Base-by-base conservation (phyloP, 2,888 invertebrate genomes). In the Pomacea canaliculata region DNA sequence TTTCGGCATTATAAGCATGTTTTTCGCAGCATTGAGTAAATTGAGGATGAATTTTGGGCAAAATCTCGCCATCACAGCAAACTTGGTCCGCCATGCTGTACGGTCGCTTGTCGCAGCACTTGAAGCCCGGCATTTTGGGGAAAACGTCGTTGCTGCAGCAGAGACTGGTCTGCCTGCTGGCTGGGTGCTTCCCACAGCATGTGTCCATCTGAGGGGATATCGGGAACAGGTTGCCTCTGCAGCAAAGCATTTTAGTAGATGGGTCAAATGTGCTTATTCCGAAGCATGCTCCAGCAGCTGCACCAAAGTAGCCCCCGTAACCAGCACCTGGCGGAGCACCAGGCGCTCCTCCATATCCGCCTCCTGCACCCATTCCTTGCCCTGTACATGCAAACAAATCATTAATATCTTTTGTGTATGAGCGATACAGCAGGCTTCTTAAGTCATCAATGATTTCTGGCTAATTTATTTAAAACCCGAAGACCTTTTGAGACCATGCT, bases 271-370 rank as follows among this genome's bases (percentile, higher is more conserved):
- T 13, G 27, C 63, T 63, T 63, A 27, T 63, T 63, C 63, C 63
- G 8, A 23, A 63, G 27, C 63, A 63, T 18, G 63, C 23, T 63
- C 63, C 63, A 63, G 23, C 63, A 56, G 51, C 59, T 71, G 78
- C 75, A 72, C 49, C 62, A 72, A 62, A 71, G 74, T 70, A 65
- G 70, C 77, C 23, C 62, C 59, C 59, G 27, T 59, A 27, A 48
- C 71, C 69, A 71, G 10, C 62, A 70, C 37, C 71, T 68, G 67
- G 65, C 65, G 49, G 51, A 48, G 48, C 19, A 48, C 68, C 23
- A 63, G 66, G 72, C 72, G 51, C 7, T 72, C 72, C 18, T 23
- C 65, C 23, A 72, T 49, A 37, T 65, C 23, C 5, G 37, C 72
- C 27, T 12, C 10, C 37, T 49, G 67, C 67, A 16, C 18, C 10